Base-by-base conservation (phyloP, 2,888 invertebrate species). In the Lepetodrilus schrolli region DNA sequence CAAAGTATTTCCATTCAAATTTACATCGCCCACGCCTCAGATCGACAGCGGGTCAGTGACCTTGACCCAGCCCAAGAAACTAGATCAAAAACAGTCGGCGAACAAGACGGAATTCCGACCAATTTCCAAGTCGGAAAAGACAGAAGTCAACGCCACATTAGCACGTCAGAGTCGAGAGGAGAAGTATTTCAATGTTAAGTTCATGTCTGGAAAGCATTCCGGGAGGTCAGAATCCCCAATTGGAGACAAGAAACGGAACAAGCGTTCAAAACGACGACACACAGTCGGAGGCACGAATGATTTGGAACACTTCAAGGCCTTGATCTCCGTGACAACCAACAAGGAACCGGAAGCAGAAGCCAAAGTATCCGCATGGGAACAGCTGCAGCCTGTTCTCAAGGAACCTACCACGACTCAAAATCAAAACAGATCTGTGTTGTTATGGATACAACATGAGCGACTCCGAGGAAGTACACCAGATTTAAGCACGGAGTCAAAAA, bases 221-320 rank as follows among this genome's bases (percentile, higher is more conserved):
- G 26, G 58, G 17, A 30, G 58, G n/a, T 68, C 68, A 23, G 68
- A 68, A 8, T 68, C 68, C n/a, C 30, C 68, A 13, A 26, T 10
- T 3, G 38, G 43, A 74, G 74, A 83, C 76, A 75, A 74, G 68
- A 70, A 78, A 37, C 66, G 81, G 77, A 58, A 66, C 4, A 81
- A 81, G 36, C 73, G 76, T 7, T 78, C 78, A 47, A 80, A 82
- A 91, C 93, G 97, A 50, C 93, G 97, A 34, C 96, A 97, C 91
- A 97, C 97, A 0, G 96, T 97, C 7, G 96, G 96, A 78, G 96
- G 97, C 72, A 95, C 95, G n/a, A 95, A 96, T 91, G 96, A 96
- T 91, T 95, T 94, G 21, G 94, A 94, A 82, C 93, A 94, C 79
- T 91, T 93, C 21, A 92, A 84, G 26, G 87, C 89, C n/a, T 76